phyloP scores from a whole-genome alignment of 64 coral and sea anemone species.

The Astreopora myriophthalma region DNA sequence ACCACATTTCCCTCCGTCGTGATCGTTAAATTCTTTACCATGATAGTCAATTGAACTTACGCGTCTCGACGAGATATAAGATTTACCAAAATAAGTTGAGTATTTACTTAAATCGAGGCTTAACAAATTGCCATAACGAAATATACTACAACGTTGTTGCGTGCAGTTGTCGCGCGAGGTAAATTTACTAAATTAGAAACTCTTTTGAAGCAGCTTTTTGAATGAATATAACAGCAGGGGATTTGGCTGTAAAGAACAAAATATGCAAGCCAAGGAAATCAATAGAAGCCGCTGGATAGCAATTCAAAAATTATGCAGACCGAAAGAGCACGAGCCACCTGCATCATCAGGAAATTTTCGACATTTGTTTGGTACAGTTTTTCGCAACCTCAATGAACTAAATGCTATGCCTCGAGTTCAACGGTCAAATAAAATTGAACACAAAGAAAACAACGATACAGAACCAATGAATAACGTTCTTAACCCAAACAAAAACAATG shows the following conservation, averaged over 20 bases:
- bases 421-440: background rate
- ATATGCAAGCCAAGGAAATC: conserved; percentile 14
- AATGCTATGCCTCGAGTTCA: too few relatives aligned
- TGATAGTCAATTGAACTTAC: conserved; percentile 13
- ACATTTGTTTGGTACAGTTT: background rate
- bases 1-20: conserved; percentile 19
- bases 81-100: background rate
- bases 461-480: conserved; percentile 18
- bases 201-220: conserved; percentile 13
- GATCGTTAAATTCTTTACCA: background rate
- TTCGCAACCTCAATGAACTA: background rate
- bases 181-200: conserved; percentile 18
- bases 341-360: background rate
- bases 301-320: background rate
- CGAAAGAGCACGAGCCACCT: background rate
- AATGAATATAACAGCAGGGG: conserved; percentile 39
- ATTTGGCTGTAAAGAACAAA: background rate
- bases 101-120: background rate
- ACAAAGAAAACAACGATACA: conserved; percentile 6
- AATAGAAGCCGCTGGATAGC: background rate
- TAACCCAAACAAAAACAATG: conserved; percentile 42
- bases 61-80: background rate
- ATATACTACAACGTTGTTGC: background rate
- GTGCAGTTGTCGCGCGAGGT: background rate
- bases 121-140: background rate